Base-by-base conservation (phyloP, 2,113 vertebrate species). In the Cynoglossus semilaevis region DNA sequence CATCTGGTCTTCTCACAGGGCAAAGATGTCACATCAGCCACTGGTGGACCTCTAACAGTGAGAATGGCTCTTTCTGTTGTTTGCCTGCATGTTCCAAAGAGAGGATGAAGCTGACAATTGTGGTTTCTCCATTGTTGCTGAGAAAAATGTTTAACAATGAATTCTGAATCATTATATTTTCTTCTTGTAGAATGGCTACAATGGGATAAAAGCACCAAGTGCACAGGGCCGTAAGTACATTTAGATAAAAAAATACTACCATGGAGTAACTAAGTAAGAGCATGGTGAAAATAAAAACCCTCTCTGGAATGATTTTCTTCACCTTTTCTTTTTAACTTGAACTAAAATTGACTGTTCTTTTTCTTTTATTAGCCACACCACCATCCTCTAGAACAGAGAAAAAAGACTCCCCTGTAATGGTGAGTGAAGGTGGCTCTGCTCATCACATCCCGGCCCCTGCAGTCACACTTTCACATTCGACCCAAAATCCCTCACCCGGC, bases 101-200 rank as follows among this genome's bases (percentile, higher is more conserved):
- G 4, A 55, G 2, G 9, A 15, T 1, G 58, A n/a, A n/a, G 7
- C 37, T 13, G 1, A 48, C 5, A 42, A 34, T 11, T 37, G 22
- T 8, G 9, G 12, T 37, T 2, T 52, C n/a, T 35, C 8, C 1
- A 52, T 43, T 29, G n/a, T 34, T 8, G 5, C 16, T 49, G 22
- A n/a, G n/a, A 6, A 42, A 17, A 51, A 55, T 44, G 8, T 19
- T 19, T 1, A 68, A 48, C 37, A 3, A 38, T 18, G 16, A 69
- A 34, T 40, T 14, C 16, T 18, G 15, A 70, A 11, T 17, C 34
- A 29, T 41, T 36, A 15, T n/a, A 0, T 8, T 47, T 57, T 83
- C 63, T 67, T n/a, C 77, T 70, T 72, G 8, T 65, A 99, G 96
- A 98, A 96, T 1, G 95, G 96, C 72, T 95, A 92, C 80, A 84